Evolutionary conservation across 1,140 invertebrate genomes (phyloP), one percentile per base, ranked within the genome.

Genomic region (Bombus breviceps): DNA sequence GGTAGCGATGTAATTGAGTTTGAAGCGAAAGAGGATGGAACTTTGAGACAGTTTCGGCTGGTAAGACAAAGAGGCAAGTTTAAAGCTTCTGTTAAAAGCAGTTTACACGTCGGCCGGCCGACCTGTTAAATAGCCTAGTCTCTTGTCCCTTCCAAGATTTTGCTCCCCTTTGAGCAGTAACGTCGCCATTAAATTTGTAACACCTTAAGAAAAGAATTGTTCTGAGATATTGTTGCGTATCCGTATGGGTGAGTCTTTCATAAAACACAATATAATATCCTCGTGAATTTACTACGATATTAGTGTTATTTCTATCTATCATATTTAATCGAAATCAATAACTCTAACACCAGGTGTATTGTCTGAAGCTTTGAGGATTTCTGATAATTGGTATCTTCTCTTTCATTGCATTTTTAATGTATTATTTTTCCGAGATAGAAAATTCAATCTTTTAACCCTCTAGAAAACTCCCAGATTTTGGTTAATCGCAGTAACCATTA

Each of bases 1-100:
- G 34, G 34, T 10, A 43, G 81, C 57, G 32, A 43, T 76, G 81
- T 76, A 83, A 83, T 83, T 83, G 72, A 73, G 81, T 83, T 77
- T 78, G 74, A 57, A 69, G 37, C 37, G 74, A 78, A 83, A 83
- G 81, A 78, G 64, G 47, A 47, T 41, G 64, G 22, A 69, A 71
- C n/a, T 84, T 78, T 68, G 72, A 83, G 81, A 76, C 72, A 59
- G 81, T 83, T 68, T 62, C 59, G 74, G 74, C 10, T 28, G 43
- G 41, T 57, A 76, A 83, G 82, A 84, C 82, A 84, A 69, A 84
- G 82, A 34, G 47, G 66, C 64, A 78, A 78, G 82, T 84, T 84
- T 79, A 79, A 84, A 84, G 82, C 82, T 79, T 71, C 82, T 32
- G 82, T 28, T 79, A 47, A 71, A 78, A 84, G 75, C 71, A 79